Base-by-base conservation (phyloP, 2,888 invertebrate genomes). In the Branchellion lobata region DNA sequence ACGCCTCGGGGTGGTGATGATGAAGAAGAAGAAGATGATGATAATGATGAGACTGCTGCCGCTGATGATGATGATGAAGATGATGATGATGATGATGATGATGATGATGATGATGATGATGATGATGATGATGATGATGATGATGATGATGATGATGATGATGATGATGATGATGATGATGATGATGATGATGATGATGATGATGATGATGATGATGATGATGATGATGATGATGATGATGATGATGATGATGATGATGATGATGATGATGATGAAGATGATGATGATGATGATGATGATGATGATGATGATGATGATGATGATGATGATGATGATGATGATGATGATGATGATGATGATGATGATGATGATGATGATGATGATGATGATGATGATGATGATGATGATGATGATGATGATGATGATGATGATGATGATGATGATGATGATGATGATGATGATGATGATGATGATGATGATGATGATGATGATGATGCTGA, bases 261-360 rank as follows among this genome's bases (percentile, higher is more conserved):
- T 65, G 69, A 36, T 69, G 78, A 65, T 69, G 36, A 78, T 33
- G 78, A 65, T 78, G 34, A 33, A 18, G 27, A 34, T 78, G 78
- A 69, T 69, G 69, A 65, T 21, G 76, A 76, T 24, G 53, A 76
- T 76, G 76, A 53, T 76, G 76, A 76, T 53, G 76, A 76, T 76
- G 61, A 57, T 57, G 77, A 61, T 77, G 77, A 77, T 61, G 77
- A 77, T 61, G 77, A 77, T 61, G 77, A 77, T 77, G 74, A 33
- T 72, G 36, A 72, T 72, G 36, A 72, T 72, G 36, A 34, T 72
- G 36, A 33, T 72, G 36, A 72, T 72, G 36, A 72, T 72, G 36
- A 72, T 72, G 36, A 65, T 77, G 34, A 65, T 34, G 53, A 77
- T 75, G 29, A 75, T 57, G 31, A 21, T 77, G 53, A 77, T 65